phyloP scores from a whole-genome alignment of 1,140 invertebrate genomes.

The Epicauta chinensis region DNA sequence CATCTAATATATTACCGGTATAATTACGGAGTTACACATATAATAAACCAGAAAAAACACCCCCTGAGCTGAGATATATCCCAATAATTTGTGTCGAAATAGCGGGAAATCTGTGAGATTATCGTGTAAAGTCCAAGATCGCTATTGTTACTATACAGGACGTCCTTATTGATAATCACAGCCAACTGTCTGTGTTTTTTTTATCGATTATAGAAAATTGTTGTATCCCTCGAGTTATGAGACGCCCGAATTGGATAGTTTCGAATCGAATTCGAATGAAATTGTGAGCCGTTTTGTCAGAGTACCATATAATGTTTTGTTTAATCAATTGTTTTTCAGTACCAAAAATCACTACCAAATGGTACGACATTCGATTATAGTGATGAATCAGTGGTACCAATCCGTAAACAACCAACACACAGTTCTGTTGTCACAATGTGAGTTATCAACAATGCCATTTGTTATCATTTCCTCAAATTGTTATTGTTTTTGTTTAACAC shows the following conservation, averaged over 20 bases:
- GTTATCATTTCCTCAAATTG: background rate
- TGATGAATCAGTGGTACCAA: background rate
- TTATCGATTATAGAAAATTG: background rate
- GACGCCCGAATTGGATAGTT: constrained; percentile 2
- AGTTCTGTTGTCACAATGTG: constrained; percentile 57
- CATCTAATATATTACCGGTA: too few species aligned
- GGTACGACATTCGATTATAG: constrained; percentile 15
- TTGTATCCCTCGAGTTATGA: constrained; percentile 1
- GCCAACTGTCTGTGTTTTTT: background rate
- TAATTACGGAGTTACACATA: too few species aligned
- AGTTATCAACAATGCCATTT: constrained; percentile 36
- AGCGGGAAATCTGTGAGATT: too few species aligned
- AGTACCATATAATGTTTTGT: background rate
- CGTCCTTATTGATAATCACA: background rate
- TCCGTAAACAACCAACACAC: constrained; percentile 36
- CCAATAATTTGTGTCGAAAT: too few species aligned
- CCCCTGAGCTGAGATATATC: too few species aligned
- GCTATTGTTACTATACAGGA: too few species aligned
- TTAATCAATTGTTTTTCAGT: constrained; percentile 9
- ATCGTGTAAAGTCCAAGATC: too few species aligned
- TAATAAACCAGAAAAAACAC: too few species aligned
- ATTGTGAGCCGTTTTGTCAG: background rate
- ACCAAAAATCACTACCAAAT: background rate
- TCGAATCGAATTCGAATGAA: background rate
- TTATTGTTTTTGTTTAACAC: background rate